Base-by-base conservation (phyloP, 2,113 vertebrate species). In the Aramus guarauna region DNA sequence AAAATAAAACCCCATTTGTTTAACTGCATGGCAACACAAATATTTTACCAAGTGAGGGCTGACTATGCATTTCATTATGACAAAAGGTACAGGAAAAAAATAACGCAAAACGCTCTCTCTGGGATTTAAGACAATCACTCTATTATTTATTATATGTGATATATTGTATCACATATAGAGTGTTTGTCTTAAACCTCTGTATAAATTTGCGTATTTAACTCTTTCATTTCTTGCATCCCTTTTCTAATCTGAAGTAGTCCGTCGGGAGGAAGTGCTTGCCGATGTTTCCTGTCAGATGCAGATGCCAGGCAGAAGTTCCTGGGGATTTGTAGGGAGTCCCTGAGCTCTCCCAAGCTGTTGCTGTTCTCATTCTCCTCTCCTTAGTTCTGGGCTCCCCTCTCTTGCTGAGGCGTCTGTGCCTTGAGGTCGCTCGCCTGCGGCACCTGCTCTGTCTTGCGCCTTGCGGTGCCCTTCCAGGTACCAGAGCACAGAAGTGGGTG, bases 1-100 rank as follows among this genome's bases (percentile, higher is more conserved):
- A 98, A 98, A 98, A 97, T 96, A 97, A 98, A 95, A 97, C 97
- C 98, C 20, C 86, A 94, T 98, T 98, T 98, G 94, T 98, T 98
- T 98, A 98, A 94, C 97, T 97, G 95, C 94, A 88, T 83, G 96
- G 94, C 95, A 98, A 97, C 91, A 97, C 81, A 98, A 98, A 98
- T 97, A 96, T 98, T 98, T 98, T 96, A 96, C 85, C 93, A 96
- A 97, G 82, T 76, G 91, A 97, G 94, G 92, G 92, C 94, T 97
- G 97, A 96, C 95, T 98, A 59, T 96, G 88, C 86, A 93, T 98
- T 85, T 97, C 96, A 95, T 96, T 96, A 95, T 93, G 73, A 89
- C 39, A 95, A 91, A 73, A 75, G 75, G 90, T 97, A 88, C 80
- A 94, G 85, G 8, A 32, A 37, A 50, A 63, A 83, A 37, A 19